These are phyloP conservation scores for Harmothoe impar DNA, from an alignment of 2,888 invertebrate species.

Conservation along the genomic window DNA sequence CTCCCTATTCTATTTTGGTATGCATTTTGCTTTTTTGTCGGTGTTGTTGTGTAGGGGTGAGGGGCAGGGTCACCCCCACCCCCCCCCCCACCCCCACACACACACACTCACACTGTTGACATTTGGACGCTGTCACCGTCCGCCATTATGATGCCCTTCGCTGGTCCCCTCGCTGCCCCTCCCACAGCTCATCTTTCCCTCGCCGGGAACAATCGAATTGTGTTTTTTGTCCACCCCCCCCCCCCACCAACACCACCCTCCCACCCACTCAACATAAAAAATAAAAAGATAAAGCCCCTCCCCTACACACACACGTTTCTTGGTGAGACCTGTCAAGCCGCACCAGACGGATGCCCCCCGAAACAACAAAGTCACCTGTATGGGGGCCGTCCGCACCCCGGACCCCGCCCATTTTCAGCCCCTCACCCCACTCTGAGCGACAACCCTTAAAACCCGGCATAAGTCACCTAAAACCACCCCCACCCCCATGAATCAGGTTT, in stretches of 20 bases:
- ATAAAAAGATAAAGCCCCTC: too few species aligned
- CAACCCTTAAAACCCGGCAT: background rate
- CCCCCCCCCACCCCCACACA: background rate
- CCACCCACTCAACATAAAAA: background rate
- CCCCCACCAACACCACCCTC: background rate
- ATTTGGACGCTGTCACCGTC: background rate
- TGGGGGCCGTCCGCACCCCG: background rate
- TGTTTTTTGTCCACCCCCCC: background rate
- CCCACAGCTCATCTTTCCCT: conserved; percentile 40
- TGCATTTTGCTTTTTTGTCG: too few species aligned
- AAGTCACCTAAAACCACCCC: background rate
- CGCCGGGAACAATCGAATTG: conserved; percentile 1
- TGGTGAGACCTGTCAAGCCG: background rate
- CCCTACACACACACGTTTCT: too few species aligned
- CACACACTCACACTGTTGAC: conserved; percentile 17
- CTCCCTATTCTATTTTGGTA: background rate
- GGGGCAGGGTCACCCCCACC: background rate
- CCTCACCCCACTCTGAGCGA: background rate
- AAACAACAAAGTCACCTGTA: conserved; percentile 43
- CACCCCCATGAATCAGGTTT: background rate
- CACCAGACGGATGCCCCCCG: background rate
- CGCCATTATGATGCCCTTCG: background rate
- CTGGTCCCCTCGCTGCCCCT: conserved; percentile 12
- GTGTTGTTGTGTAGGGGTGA: too few species aligned
- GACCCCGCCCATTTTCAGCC: conserved; percentile 31